Conservation (phyloP, 1,140 invertebrate genomes). For the Drosophila seguyi region DNA sequence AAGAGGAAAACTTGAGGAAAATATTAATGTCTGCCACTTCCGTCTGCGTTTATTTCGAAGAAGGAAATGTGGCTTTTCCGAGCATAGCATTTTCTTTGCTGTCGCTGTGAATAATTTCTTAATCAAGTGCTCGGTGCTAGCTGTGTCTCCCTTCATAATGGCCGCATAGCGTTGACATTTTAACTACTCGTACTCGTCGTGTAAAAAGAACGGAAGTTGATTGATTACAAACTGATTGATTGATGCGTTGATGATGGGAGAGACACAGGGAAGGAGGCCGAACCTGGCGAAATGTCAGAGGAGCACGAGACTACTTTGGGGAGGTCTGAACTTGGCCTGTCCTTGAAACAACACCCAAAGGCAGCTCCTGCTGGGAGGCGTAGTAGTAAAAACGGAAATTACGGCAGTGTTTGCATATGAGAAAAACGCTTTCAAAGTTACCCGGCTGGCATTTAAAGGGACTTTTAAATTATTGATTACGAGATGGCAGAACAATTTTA, state of each 20-base stretch:
- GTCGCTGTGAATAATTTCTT: conserved; percentile 34
- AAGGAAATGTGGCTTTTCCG: conserved; percentile 23
- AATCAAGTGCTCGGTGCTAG: conserved; percentile 20
- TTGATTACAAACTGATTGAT: conserved; percentile 52
- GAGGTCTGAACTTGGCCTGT: conserved; percentile 25
- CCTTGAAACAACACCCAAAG: conserved; percentile 13
- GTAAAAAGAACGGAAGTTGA: conserved; percentile 43
- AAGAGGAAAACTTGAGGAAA: not conserved
- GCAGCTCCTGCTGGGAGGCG: not conserved
- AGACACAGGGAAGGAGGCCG: not conserved
- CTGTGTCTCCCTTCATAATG: not conserved
- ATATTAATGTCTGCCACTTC: conserved; percentile 38
- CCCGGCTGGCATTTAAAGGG: conserved; percentile 22
- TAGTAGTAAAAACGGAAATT: conserved; percentile 18
- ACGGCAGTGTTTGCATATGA: conserved; percentile 34
- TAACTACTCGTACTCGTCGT: conserved; percentile 39
- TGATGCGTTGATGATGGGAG: conserved; percentile 16
- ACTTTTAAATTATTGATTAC: conserved; percentile 34
- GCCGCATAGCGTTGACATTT: conserved; percentile 43
- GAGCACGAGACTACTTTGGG: conserved; percentile 10
- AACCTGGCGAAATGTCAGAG: conserved; percentile 41
- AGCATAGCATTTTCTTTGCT: conserved; percentile 33
- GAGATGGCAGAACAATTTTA: conserved; percentile 20
- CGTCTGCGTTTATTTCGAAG: conserved; percentile 26
- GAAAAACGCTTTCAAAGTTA: conserved; percentile 1